Conservation (phyloP, 2,797 vertebrate species). For the Xenentodon cancila region DNA sequence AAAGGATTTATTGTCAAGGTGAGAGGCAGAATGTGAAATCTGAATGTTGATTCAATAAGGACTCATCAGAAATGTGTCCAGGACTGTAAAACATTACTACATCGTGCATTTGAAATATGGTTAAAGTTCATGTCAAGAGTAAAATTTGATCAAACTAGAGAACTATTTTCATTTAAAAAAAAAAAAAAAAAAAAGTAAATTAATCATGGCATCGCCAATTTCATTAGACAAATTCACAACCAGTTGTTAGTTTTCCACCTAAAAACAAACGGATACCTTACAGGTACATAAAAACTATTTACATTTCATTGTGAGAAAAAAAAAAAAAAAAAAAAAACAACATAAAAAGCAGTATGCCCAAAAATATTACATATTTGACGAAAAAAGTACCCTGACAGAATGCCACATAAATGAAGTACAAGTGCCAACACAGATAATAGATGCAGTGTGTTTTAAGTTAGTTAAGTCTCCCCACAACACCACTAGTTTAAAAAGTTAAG, state of each 20-base stretch:
- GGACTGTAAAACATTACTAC: background rate
- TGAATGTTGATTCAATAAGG: background rate
- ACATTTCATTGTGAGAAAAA: slow-evolving; percentile 35
- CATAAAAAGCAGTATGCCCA: slow-evolving; percentile 25
- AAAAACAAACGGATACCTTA: slow-evolving; percentile 23
- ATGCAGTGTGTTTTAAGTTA: slow-evolving; percentile 28
- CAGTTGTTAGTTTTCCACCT: background rate
- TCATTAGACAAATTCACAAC: background rate
- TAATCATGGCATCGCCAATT: slow-evolving; percentile 9
- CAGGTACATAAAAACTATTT: slow-evolving; percentile 26
- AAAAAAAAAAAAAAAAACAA: background rate
- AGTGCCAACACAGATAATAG: slow-evolving; percentile 43
- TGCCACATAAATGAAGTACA: slow-evolving; percentile 5
- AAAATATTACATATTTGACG: slow-evolving; percentile 19
- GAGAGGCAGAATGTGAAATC: background rate
- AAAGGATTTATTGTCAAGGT: slow-evolving; percentile 8
- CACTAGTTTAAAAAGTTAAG: slow-evolving; percentile 29
- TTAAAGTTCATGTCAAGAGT: background rate
- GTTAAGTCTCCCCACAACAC: slow-evolving; percentile 26
- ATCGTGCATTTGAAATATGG: background rate
- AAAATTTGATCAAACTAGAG: slow-evolving; percentile 28
- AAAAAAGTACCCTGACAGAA: slow-evolving; percentile 22
- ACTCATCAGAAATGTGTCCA: background rate
- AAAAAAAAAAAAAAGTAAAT: slow-evolving; percentile 3
- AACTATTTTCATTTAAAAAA: slow-evolving; percentile 12